These are phyloP conservation scores for Magallana angulata DNA, from an alignment of 1,140 invertebrate species.

Conservation along the genomic window DNA sequence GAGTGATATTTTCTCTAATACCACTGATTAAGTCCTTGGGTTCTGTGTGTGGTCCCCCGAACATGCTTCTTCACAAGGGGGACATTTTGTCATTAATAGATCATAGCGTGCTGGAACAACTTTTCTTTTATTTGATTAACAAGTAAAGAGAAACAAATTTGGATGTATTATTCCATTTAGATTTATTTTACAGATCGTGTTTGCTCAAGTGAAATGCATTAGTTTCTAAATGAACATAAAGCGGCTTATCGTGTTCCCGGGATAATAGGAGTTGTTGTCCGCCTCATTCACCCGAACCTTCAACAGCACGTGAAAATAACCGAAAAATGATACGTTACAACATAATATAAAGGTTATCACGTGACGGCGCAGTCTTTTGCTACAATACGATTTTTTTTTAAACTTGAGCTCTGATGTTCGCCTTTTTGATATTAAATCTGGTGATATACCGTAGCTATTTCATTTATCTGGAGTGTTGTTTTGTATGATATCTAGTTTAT, in stretches of 20 bases:
- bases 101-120: slow-evolving; percentile 13
- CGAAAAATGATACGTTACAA: slow-evolving; percentile 14
- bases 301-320: background rate
- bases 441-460: background rate
- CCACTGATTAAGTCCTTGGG: background rate
- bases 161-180: background rate
- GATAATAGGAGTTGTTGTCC: slow-evolving; percentile 4
- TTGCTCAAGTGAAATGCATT: slow-evolving; percentile 32
- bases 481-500: background rate
- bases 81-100: background rate
- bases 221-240: slow-evolving; percentile 25
- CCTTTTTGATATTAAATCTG: background rate
- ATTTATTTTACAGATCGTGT: slow-evolving; percentile 22
- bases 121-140: slow-evolving; percentile 17
- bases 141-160: slow-evolving; percentile 37
- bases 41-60: background rate
- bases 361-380: background rate
- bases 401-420: background rate
- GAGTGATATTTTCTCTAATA: background rate
- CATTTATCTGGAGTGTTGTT: background rate
- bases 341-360: slow-evolving; percentile 1
- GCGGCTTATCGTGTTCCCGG: background rate
- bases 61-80: slow-evolving; percentile 3
- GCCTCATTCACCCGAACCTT: background rate
- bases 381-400: background rate